These are phyloP conservation scores for Eupithecia abbreviata DNA, from an alignment of 2,888 invertebrate species.

Conservation along the genomic window DNA sequence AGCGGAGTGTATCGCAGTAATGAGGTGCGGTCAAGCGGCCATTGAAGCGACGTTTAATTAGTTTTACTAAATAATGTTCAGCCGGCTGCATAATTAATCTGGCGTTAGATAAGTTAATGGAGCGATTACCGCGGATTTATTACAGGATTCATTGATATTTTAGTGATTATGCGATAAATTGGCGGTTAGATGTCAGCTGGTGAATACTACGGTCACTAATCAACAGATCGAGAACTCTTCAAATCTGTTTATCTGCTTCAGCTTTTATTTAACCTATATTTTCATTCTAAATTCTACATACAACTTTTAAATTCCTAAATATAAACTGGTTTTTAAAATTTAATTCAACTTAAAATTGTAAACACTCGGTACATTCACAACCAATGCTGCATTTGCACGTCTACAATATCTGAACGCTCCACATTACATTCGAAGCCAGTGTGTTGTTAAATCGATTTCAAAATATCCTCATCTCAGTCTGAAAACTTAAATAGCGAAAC, in stretches of 20 bases:
- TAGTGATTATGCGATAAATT: conserved; percentile 7
- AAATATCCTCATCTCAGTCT: background rate
- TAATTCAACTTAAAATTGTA: background rate
- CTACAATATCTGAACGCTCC: background rate
- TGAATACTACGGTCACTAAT: background rate
- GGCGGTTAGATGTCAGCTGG: background rate
- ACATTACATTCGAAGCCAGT: background rate
- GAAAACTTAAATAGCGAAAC: conserved; percentile 2
- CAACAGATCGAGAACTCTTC: background rate
- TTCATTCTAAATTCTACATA: too few relatives aligned
- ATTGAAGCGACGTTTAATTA: conserved; percentile 29
- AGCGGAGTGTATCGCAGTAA: conserved; percentile 6
- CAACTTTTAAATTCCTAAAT: background rate
- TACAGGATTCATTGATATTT: conserved; percentile 26
- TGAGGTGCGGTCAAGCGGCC: conserved; percentile 23
- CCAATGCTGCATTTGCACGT: background rate
- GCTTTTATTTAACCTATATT: background rate
- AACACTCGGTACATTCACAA: background rate
- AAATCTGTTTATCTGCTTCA: background rate
- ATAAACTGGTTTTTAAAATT: background rate
- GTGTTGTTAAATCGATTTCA: background rate
- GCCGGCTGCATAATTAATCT: conserved; percentile 32
- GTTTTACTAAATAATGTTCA: conserved; percentile 31
- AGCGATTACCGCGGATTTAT: conserved; percentile 26
- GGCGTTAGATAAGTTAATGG: conserved; percentile 34